Percentiles rank a stretch among this genome's conserved stretches.
phyloP scores from a whole-genome alignment of 2,113 vertebrate species.

The Psettodes erumei region DNA sequence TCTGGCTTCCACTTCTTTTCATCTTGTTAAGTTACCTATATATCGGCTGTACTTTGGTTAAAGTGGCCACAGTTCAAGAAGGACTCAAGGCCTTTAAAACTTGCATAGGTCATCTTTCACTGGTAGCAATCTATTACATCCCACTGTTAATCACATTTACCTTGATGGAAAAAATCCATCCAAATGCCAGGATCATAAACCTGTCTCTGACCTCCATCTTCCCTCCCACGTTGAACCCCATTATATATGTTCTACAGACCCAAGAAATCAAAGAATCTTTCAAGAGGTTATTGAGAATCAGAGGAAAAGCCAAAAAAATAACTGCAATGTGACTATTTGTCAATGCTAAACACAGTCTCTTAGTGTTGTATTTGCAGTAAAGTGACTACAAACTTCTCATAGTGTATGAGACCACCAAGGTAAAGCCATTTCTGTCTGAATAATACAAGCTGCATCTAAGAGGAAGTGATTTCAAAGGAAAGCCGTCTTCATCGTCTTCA shows the following conservation, averaged over 20 bases:
- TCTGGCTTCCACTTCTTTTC: slow-evolving; percentile 56
- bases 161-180: slow-evolving; percentile 60
- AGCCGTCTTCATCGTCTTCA: too few species aligned
- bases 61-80: slow-evolving; percentile 53
- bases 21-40: slow-evolving; percentile 52
- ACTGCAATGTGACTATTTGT: neutral
- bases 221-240: slow-evolving; percentile 73
- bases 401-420: too few species aligned
- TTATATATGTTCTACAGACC: slow-evolving; percentile 76
- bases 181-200: slow-evolving; percentile 75
- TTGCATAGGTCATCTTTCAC: slow-evolving; percentile 59
- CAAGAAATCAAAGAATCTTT: slow-evolving; percentile 70
- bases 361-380: neutral
- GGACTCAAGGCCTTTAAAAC: slow-evolving; percentile 69
- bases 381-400: neutral
- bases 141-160: slow-evolving; percentile 56
- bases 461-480: too few species aligned
- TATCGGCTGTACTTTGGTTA: slow-evolving; percentile 50
- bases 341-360: too few species aligned
- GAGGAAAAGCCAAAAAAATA: neutral
- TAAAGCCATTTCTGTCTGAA: too few species aligned
- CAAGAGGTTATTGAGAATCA: slow-evolving; percentile 42
- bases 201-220: slow-evolving; percentile 69
- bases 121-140: slow-evolving; percentile 69
- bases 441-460: too few species aligned